A percentile compares a stretch with the other conserved stretches of the same genome.
Evolutionary conservation across 1,140 invertebrate species (phyloP).

Genomic region (Phocides pigmalion): DNA sequence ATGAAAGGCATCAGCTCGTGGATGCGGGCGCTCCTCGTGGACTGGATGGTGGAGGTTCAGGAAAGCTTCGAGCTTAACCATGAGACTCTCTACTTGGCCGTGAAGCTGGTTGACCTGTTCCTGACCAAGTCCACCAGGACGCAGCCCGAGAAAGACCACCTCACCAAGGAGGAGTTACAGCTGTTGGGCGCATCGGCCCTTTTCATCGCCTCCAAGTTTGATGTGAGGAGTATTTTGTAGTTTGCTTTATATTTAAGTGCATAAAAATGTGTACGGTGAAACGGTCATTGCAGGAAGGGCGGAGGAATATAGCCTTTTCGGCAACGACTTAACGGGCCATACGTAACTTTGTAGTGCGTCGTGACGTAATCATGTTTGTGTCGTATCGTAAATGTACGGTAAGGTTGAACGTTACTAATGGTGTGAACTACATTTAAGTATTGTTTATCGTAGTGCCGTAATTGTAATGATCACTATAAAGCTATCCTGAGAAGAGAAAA

Average conservation of each 20-base stretch:
- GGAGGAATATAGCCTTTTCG: no score
- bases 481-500: no score
- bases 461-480: no score
- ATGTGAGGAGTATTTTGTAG: slow-evolving; percentile 86
- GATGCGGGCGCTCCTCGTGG: slow-evolving; percentile 96
- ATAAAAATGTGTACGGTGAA: no score
- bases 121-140: slow-evolving; percentile 83
- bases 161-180: slow-evolving; percentile 92
- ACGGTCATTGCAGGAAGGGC: no score
- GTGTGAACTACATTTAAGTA: no score
- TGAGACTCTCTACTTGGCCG: slow-evolving; percentile 98
- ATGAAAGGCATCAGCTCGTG: slow-evolving; percentile 90
- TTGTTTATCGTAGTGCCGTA: no score
- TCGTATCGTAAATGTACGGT: no score
- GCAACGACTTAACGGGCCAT: no score
- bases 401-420: no score
- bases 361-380: no score
- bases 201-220: slow-evolving; percentile 98
- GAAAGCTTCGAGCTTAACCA: slow-evolving; percentile 99
- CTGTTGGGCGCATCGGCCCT: slow-evolving; percentile 95
- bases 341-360: no score
- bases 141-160: slow-evolving; percentile 80
- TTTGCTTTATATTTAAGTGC: slow-evolving; percentile 1
- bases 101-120: slow-evolving; percentile 97
- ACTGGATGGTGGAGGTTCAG: slow-evolving; percentile 99